A percentile compares a stretch with the other conserved stretches of the same genome.
These are phyloP conservation scores for Poecilus cupreus DNA, from an alignment of 2,888 invertebrate species.

Conservation along the genomic window DNA sequence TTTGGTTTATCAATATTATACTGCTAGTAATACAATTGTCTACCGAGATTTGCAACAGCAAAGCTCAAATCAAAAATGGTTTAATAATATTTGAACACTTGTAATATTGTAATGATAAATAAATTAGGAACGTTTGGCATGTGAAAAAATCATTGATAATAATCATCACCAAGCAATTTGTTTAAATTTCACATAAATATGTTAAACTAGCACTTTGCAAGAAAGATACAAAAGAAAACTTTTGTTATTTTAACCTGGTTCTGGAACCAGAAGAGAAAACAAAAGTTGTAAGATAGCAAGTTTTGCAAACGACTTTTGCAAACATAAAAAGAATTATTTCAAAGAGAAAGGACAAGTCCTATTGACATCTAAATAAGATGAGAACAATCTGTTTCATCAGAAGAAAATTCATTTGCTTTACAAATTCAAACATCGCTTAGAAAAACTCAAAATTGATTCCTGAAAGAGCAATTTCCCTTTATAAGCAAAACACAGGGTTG, in stretches of 20 bases:
- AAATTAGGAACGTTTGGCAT: too few species aligned
- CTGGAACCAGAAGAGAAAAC: background rate
- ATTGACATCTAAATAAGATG: background rate
- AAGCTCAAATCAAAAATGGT: too few species aligned
- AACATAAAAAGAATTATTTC: conserved; percentile 28
- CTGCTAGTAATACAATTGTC: too few species aligned
- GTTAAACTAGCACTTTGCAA: too few species aligned
- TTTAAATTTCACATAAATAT: too few species aligned
- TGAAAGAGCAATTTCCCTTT: background rate
- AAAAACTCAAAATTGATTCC: too few species aligned
- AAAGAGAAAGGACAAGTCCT: background rate
- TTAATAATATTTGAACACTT: too few species aligned
- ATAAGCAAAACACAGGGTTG: background rate
- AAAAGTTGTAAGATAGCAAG: conserved; percentile 21
- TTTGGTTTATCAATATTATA: too few species aligned
- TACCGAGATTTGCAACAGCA: too few species aligned
- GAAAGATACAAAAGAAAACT: background rate
- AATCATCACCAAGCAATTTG: too few species aligned
- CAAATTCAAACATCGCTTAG: background rate
- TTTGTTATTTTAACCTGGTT: background rate
- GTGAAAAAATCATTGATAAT: too few species aligned
- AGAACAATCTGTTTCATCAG: background rate
- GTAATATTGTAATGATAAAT: too few species aligned
- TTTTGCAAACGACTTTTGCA: conserved; percentile 7
- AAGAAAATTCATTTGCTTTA: background rate